Evolutionary conservation across 2,888 invertebrate genomes (phyloP).

Genomic region (Orthosia cruda): DNA sequence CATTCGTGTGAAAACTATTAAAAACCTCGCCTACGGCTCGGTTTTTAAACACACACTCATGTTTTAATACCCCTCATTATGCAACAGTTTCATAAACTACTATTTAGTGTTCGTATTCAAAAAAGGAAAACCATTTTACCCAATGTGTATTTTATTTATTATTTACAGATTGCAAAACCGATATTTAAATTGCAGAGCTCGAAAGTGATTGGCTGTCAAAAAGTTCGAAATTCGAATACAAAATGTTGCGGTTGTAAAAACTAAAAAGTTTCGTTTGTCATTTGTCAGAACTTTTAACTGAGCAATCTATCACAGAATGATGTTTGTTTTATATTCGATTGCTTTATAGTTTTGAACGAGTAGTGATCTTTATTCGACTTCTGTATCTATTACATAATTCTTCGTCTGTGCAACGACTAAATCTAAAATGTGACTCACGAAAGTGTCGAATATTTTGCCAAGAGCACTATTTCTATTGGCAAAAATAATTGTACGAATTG

Average conservation of each 20-base stretch:
- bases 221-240: background rate
- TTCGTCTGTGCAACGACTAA: constrained; percentile 3
- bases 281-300: constrained; percentile 30
- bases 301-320: constrained; percentile 36
- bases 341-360: background rate
- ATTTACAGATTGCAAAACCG: constrained; percentile 15
- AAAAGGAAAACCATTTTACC: background rate
- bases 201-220: constrained; percentile 38
- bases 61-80: too few relatives aligned
- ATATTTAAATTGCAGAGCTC: constrained; percentile 15
- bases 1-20: too few relatives aligned
- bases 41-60: too few relatives aligned
- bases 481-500: constrained; percentile 23
- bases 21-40: too few relatives aligned
- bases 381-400: constrained; percentile 21
- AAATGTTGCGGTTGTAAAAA: constrained; percentile 31
- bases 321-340: constrained; percentile 10
- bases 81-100: too few relatives aligned
- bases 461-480: constrained; percentile 14
- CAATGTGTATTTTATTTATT: constrained; percentile 6
- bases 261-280: constrained; percentile 1
- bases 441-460: constrained; percentile 42
- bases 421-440: constrained; percentile 29
- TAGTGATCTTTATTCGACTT: background rate
- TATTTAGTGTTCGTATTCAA: constrained; percentile 1